These are phyloP conservation scores for Philhelius pedissequus DNA, from an alignment of 2,888 invertebrate genomes.

Conservation along the genomic window DNA sequence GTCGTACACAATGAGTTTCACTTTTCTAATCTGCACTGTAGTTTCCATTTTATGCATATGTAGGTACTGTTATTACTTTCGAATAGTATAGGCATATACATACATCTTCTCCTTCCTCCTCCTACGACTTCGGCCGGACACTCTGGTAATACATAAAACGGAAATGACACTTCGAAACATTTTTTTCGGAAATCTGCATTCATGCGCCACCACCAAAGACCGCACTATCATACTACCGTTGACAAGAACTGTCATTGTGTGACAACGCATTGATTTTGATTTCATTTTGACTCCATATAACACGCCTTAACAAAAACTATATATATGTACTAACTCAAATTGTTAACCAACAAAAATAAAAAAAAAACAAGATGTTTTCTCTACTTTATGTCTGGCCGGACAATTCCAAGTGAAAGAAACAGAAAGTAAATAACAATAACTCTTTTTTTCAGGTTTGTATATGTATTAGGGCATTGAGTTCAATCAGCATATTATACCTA, in stretches of 20 bases:
- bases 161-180: constrained; percentile 49
- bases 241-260: neutral
- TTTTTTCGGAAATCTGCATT: constrained; percentile 63
- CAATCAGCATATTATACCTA: constrained; percentile 12
- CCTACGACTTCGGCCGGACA: constrained; percentile 17
- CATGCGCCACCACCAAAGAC: neutral
- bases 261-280: constrained; percentile 46
- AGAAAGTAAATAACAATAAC: constrained; percentile 41
- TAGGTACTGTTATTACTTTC: constrained; percentile 50
- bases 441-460: neutral
- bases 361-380: constrained; percentile 49
- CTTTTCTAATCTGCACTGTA: constrained; percentile 56
- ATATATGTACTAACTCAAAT: constrained; percentile 43
- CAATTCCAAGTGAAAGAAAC: constrained; percentile 35
- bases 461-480: constrained; percentile 8
- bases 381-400: constrained; percentile 5
- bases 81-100: constrained; percentile 7
- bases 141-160: constrained; percentile 46
- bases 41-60: constrained; percentile 13
- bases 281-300: constrained; percentile 41
- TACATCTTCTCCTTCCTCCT: neutral
- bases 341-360: constrained; percentile 30
- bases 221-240: neutral
- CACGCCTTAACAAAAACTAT: neutral
- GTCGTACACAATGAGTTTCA: constrained; percentile 40